Conservation (phyloP, 2,797 vertebrate genomes). For the Cynopterus sphinx region DNA sequence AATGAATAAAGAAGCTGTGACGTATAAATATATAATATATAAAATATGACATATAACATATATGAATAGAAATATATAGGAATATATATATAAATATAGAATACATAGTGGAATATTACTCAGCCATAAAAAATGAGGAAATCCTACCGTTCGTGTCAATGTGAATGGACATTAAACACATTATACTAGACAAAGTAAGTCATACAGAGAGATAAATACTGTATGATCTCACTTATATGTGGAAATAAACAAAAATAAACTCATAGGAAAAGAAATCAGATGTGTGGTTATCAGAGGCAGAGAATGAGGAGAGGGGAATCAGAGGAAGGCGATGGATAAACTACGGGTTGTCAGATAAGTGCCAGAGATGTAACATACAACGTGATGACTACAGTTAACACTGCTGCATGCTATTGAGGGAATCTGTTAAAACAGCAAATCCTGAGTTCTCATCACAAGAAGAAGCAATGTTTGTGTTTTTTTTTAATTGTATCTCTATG, state of each 20-base stretch:
- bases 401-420: no score
- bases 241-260: not conserved
- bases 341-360: not conserved
- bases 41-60: no score
- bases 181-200: not conserved
- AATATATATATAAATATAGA: no score
- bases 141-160: not conserved
- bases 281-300: not conserved
- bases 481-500: not conserved
- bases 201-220: not conserved
- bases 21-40: no score
- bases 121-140: not conserved
- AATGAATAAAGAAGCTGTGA: not conserved
- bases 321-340: not conserved
- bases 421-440: not conserved
- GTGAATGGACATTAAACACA: not conserved
- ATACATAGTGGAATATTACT: not conserved
- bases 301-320: rapidly evolving
- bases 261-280: not conserved
- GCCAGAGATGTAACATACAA: not conserved
- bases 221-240: not conserved
- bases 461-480: not conserved
- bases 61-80: no score
- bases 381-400: not conserved
- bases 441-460: not conserved